Percentiles rank a stretch among this genome's conserved stretches.
These are phyloP conservation scores for Drosophila neutralis DNA, from an alignment of 2,888 invertebrate species.

Conservation along the genomic window DNA sequence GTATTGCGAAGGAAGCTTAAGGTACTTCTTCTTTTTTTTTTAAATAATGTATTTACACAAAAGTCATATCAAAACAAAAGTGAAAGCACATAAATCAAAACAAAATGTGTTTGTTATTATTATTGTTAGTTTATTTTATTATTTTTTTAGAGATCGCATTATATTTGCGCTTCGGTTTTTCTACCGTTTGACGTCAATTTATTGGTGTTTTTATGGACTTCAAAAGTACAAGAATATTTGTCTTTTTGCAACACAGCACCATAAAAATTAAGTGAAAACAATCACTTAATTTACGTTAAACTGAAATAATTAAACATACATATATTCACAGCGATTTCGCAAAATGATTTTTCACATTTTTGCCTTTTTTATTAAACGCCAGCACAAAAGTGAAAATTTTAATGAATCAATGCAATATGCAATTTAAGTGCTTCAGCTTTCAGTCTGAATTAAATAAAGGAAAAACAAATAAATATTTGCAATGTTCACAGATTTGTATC, in stretches of 20 bases:
- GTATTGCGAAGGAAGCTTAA: neutral
- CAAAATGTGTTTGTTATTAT: neutral
- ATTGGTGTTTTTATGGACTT: conserved; percentile 8
- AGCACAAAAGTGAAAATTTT: conserved; percentile 19
- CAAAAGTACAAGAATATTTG: conserved; percentile 5
- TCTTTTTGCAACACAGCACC: conserved; percentile 28
- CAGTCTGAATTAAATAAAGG: neutral
- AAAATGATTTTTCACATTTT: conserved; percentile 22
- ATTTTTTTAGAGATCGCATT: neutral
- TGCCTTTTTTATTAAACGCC: neutral
- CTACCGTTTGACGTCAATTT: conserved; percentile 25
- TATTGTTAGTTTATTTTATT: neutral
- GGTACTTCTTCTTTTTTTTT: neutral
- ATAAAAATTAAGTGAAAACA: conserved; percentile 47
- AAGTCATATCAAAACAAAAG: neutral
- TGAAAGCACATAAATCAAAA: neutral
- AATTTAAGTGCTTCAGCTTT: conserved; percentile 16
- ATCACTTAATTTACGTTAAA: conserved; percentile 40
- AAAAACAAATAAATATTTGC: conserved; percentile 27
- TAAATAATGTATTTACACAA: neutral
- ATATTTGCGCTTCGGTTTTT: conserved; percentile 1
- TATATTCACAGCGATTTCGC: conserved; percentile 35
- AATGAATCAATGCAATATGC: conserved; percentile 49
- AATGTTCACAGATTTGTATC: conserved; percentile 29
- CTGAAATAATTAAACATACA: conserved; percentile 23